Evolutionary conservation across 2,888 invertebrate genomes (phyloP).

Genomic region (Hartigia nigra): DNA sequence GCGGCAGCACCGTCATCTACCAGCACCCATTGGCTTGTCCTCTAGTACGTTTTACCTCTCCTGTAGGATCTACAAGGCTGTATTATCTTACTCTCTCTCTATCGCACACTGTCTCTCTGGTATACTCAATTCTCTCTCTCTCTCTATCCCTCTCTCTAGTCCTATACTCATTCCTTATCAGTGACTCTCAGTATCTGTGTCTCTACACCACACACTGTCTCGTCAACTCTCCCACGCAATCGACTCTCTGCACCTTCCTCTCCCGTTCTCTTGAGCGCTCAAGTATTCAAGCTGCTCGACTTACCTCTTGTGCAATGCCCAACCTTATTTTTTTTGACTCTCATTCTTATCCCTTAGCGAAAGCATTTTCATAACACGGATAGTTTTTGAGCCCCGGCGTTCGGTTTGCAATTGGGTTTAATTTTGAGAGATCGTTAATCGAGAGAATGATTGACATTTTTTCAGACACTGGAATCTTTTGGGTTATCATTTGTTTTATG

Average conservation of each 20-base stretch:
- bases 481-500: not conserved
- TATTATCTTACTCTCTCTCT: constrained; percentile 20
- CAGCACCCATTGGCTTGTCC: constrained; percentile 22
- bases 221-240: constrained; percentile 28
- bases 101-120: constrained; percentile 18
- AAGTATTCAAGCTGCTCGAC: constrained; percentile 38
- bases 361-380: not conserved
- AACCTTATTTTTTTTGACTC: not conserved
- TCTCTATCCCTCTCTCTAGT: constrained; percentile 16
- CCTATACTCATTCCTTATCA: constrained; percentile 18
- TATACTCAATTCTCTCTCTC: not conserved
- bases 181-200: not conserved
- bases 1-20: constrained; percentile 16
- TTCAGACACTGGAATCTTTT: not conserved
- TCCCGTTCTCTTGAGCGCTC: constrained; percentile 36
- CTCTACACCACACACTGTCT: not conserved
- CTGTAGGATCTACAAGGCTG: constrained; percentile 5
- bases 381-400: not conserved
- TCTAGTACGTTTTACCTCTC: constrained; percentile 13
- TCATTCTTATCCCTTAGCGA: not conserved
- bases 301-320: constrained; percentile 20
- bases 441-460: not conserved
- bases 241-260: constrained; percentile 35
- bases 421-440: not conserved
- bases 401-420: not conserved